These are phyloP conservation scores for Pediacus dermestoides DNA, from an alignment of 2,888 invertebrate genomes.

Conservation along the genomic window DNA sequence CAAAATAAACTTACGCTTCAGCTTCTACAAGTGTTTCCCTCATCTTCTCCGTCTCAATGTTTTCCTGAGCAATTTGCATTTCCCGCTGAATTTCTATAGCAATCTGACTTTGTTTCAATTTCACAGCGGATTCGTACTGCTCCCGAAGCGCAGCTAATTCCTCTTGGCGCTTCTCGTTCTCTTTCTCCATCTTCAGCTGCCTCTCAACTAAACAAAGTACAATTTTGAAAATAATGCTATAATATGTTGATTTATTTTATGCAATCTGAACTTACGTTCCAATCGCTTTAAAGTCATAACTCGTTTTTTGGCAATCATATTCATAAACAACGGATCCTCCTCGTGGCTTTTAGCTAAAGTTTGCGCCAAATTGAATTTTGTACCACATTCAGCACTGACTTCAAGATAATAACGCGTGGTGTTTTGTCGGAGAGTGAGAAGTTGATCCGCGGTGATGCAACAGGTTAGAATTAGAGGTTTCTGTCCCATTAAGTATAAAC, in stretches of 20 bases:
- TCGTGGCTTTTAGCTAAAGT: slow-evolving; percentile 31
- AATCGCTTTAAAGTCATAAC: slow-evolving; percentile 41
- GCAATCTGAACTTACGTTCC: slow-evolving; percentile 39
- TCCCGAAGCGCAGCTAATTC: slow-evolving; percentile 37
- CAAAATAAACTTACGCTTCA: slow-evolving; percentile 47
- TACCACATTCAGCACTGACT: slow-evolving; percentile 40
- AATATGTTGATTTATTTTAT: background rate
- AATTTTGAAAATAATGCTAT: background rate
- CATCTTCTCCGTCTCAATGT: slow-evolving; percentile 37
- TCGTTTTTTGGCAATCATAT: slow-evolving; percentile 42
- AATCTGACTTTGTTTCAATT: slow-evolving; percentile 36
- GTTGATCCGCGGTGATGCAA: slow-evolving; percentile 42
- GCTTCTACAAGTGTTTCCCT: slow-evolving; percentile 41
- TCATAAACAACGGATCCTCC: slow-evolving; percentile 34
- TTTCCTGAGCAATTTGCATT: slow-evolving; percentile 35
- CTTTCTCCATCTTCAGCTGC: slow-evolving; percentile 33
- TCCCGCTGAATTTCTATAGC: slow-evolving; percentile 40
- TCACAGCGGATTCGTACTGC: slow-evolving; percentile 40
- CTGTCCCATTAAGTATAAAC: slow-evolving; percentile 40
- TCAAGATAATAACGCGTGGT: slow-evolving; percentile 42
- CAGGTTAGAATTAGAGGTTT: slow-evolving; percentile 43
- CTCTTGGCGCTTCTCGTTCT: slow-evolving; percentile 37
- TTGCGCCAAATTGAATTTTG: slow-evolving; percentile 37
- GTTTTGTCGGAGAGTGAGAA: slow-evolving; percentile 36
- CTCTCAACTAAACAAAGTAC: slow-evolving; percentile 39